Percentiles rank a stretch among this genome's conserved stretches.
phyloP scores from a whole-genome alignment of 2,888 invertebrate species.

The Drosophila hamatofila region DNA sequence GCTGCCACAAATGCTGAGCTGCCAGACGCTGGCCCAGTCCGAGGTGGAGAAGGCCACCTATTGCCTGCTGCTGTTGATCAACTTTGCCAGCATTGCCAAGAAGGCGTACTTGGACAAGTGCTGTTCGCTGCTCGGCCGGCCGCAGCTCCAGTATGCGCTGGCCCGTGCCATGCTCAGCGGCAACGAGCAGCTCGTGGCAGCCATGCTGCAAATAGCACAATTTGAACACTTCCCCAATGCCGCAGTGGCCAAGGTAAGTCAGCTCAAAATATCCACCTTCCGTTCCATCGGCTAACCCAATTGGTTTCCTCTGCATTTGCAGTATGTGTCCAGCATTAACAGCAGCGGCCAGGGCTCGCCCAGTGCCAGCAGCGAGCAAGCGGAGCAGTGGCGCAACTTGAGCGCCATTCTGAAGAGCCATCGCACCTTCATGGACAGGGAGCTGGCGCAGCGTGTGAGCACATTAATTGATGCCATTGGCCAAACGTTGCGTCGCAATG shows the following conservation, averaged over 20 bases:
- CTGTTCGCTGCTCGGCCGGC: conserved; percentile 73
- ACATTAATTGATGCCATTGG: conserved; percentile 79
- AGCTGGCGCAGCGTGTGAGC: conserved; percentile 79
- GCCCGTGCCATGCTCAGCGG: conserved; percentile 82
- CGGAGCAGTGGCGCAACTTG: conserved; percentile 82
- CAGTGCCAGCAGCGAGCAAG: conserved; percentile 29
- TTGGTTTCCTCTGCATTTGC: neutral
- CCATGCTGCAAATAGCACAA: conserved; percentile 83
- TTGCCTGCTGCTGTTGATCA: conserved; percentile 80
- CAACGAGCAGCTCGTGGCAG: conserved; percentile 75
- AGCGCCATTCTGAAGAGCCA: conserved; percentile 81
- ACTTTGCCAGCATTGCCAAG: conserved; percentile 83
- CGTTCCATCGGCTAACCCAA: no score
- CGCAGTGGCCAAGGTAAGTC: conserved; percentile 80
- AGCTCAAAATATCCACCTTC: no score
- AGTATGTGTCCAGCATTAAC: conserved; percentile 74
- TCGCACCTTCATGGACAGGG: conserved; percentile 81
- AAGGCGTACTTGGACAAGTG: conserved; percentile 84
- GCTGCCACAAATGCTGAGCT: conserved; percentile 66
- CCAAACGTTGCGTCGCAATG: conserved; percentile 76
- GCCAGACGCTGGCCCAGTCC: conserved; percentile 55
- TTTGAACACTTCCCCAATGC: conserved; percentile 82
- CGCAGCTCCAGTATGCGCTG: conserved; percentile 83
- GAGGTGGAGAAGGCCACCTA: conserved; percentile 82
- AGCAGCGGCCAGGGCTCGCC: conserved; percentile 3